phyloP scores from a whole-genome alignment of 1,140 invertebrate genomes.

The Vanessa tameamea region DNA sequence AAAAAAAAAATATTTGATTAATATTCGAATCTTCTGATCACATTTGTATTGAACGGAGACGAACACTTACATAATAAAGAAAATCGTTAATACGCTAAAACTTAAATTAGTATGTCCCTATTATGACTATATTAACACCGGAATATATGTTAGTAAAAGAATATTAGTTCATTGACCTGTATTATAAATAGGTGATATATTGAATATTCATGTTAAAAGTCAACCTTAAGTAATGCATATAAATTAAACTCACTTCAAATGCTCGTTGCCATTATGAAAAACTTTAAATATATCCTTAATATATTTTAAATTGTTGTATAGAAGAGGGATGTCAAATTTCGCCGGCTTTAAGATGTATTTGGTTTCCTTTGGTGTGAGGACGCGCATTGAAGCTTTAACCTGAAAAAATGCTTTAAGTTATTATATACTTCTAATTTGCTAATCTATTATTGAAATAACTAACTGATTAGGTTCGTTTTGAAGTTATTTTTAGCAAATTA shows the following conservation, averaged over 20 bases:
- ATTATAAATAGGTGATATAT: constrained; percentile 6
- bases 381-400: constrained; percentile 70
- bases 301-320: constrained; percentile 69
- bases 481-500: too few relatives aligned
- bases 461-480: too few relatives aligned
- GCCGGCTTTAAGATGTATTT: constrained; percentile 66
- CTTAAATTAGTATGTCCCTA: too few relatives aligned
- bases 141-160: background rate
- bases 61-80: too few relatives aligned
- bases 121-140: too few relatives aligned
- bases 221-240: constrained; percentile 32
- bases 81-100: too few relatives aligned
- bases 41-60: too few relatives aligned
- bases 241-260: constrained; percentile 65
- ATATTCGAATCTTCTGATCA: too few relatives aligned
- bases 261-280: constrained; percentile 60
- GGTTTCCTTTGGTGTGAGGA: constrained; percentile 66
- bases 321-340: constrained; percentile 71
- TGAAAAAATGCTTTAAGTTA: constrained; percentile 43
- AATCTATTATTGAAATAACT: too few relatives aligned
- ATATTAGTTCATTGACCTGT: constrained; percentile 28
- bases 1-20: too few relatives aligned
- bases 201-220: constrained; percentile 25
- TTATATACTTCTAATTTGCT: too few relatives aligned
- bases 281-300: constrained; percentile 63